Evolutionary conservation across 1,140 invertebrate genomes (phyloP), one percentile per base, ranked within the genome.

Genomic region (Megalopta genalis): DNA sequence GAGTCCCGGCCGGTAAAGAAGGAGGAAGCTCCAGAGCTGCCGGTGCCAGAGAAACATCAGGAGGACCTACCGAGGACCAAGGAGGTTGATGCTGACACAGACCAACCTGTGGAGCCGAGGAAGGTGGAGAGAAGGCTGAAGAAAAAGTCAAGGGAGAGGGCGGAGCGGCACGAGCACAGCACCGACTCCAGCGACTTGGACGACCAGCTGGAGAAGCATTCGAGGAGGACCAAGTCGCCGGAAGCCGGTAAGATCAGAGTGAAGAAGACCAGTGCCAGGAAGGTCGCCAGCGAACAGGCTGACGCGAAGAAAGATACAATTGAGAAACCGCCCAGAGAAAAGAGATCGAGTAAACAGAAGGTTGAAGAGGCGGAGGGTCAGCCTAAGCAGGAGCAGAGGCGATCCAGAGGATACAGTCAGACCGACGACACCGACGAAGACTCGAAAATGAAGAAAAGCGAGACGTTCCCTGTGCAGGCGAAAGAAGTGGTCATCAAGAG

Each of bases 171-270:
- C 9, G 81, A 74, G 65, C 78, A 85, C 9, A 85, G 72, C 0
- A 85, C 84, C 5, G 91, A 90, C 46, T 90, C 88, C 7, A 91
- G 90, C 27, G 90, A 91, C 2, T 59, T 80, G 64, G 90, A 90
- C 2, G 84, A 88, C 10, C 84, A 77, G 10, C 75, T 74, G 6
- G 84, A 80, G 14, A 80, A 65, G 1, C 64, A n/a, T 57, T 52
- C 74, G 5, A 85, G 82, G 14, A 86, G 84, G 23, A 89, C 77
- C 4, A 90, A 87, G 39, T 90, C 89, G 0, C 88, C 89, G 16
- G 90, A 90, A 37, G 82, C 39, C 0, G 25, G 64, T 0, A 90
- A 77, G 52, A 1, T 21, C 1, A 69, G 82, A 67, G 7, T 27
- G 77, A 84, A 71, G 52, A 87, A 78, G 46, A 16, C 59, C 0